Percentiles rank a stretch among this genome's conserved stretches.
Evolutionary conservation across 2,888 invertebrate genomes (phyloP).

Genomic region (Cremastinae sp.): DNA sequence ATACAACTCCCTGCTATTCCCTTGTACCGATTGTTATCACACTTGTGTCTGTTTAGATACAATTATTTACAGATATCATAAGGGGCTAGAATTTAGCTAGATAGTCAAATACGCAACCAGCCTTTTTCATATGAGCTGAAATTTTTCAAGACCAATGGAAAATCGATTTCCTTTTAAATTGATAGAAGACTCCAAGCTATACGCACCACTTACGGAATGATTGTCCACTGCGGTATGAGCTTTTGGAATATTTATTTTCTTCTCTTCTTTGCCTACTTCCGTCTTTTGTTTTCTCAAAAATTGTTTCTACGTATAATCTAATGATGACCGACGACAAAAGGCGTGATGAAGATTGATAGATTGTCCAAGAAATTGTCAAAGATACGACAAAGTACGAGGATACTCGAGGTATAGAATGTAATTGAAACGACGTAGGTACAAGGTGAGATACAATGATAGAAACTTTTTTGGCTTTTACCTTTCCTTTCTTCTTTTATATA

Average conservation of each 20-base stretch:
- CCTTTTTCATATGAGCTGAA: neutral
- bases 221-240: slow-evolving; percentile 51
- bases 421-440: slow-evolving; percentile 78
- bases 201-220: slow-evolving; percentile 48
- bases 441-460: slow-evolving; percentile 58
- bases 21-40: neutral
- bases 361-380: slow-evolving; percentile 47
- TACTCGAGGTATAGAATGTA: slow-evolving; percentile 65
- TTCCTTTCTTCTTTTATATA: slow-evolving; percentile 50
- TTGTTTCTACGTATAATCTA: neutral
- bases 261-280: neutral
- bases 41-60: neutral
- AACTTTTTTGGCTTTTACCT: slow-evolving; percentile 58
- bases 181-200: slow-evolving; percentile 4
- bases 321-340: slow-evolving; percentile 18
- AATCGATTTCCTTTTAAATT: neutral
- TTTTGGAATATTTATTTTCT: slow-evolving; percentile 17
- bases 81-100: slow-evolving; percentile 12
- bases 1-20: slow-evolving; percentile 37
- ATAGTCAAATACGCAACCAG: slow-evolving; percentile 5
- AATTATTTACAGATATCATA: slow-evolving; percentile 27
- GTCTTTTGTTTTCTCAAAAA: neutral
- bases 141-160: neutral
- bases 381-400: slow-evolving; percentile 49
- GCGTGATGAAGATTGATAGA: slow-evolving; percentile 15